Conservation (phyloP, 2,888 invertebrate genomes). For the Rapana venosa region DNA sequence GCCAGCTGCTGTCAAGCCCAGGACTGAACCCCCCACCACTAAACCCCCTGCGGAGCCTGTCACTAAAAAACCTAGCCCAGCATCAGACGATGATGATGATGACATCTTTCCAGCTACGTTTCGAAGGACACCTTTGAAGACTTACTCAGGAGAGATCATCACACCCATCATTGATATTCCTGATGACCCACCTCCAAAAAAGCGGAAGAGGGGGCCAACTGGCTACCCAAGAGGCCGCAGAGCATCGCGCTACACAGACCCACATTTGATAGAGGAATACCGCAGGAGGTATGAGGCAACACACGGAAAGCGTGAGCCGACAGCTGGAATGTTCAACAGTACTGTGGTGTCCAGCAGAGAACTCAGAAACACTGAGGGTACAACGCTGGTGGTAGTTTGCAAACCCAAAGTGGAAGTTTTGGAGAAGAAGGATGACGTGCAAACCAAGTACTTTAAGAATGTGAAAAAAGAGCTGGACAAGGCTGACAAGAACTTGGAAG, state of each 20-base stretch:
- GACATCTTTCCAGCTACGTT: slow-evolving; percentile 49
- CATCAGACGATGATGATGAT: slow-evolving; percentile 47
- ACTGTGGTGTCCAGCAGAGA: slow-evolving; percentile 53
- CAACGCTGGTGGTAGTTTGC: slow-evolving; percentile 70
- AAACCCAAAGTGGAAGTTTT: slow-evolving; percentile 64
- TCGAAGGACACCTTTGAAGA: slow-evolving; percentile 49
- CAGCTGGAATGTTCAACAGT: slow-evolving; percentile 51
- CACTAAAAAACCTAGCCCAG: not conserved
- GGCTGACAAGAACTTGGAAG: slow-evolving; percentile 49
- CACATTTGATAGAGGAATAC: slow-evolving; percentile 52
- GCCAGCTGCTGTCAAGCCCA: not conserved
- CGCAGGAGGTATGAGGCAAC: slow-evolving; percentile 54
- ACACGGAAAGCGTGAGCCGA: slow-evolving; percentile 40
- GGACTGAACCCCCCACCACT: not conserved
- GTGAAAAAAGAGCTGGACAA: slow-evolving; percentile 45
- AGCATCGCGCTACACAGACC: slow-evolving; percentile 52
- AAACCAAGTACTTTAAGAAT: slow-evolving; percentile 59
- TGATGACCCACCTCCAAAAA: slow-evolving; percentile 45
- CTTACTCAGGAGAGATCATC: slow-evolving; percentile 51
- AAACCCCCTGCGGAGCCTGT: not conserved
- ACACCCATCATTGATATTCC: slow-evolving; percentile 46
- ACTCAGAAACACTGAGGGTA: slow-evolving; percentile 65
- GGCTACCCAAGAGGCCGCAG: slow-evolving; percentile 43
- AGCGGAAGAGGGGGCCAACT: slow-evolving; percentile 41
- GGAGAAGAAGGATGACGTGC: slow-evolving; percentile 61